Percentiles rank a stretch among this genome's conserved stretches.
Conservation (phyloP, 2,888 invertebrate genomes). For the Loripinus fragilis region DNA sequence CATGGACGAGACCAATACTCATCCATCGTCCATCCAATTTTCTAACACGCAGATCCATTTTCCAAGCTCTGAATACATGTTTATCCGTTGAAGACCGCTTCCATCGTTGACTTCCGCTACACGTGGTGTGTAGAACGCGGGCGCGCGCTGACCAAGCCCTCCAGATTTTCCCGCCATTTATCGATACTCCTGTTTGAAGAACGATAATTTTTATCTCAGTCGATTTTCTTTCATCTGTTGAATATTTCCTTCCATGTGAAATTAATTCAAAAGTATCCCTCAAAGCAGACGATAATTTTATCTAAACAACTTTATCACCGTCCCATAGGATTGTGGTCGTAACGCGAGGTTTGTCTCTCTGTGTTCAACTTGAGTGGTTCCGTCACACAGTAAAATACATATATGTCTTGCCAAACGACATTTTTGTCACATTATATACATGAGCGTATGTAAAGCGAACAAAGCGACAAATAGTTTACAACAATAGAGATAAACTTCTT, state of each 20-base stretch:
- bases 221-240: neutral
- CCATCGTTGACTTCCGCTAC: neutral
- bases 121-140: constrained; percentile 11
- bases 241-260: constrained; percentile 1
- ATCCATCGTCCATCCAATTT: constrained; percentile 53
- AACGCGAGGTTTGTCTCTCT: neutral
- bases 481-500: neutral
- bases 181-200: constrained; percentile 11
- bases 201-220: neutral
- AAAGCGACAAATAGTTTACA: constrained; percentile 1
- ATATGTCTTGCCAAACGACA: constrained; percentile 9
- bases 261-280: neutral
- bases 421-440: constrained; percentile 11
- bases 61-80: constrained; percentile 10
- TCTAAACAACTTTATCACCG: neutral
- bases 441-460: neutral
- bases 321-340: neutral
- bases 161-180: neutral
- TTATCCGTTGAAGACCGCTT: neutral
- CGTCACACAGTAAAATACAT: constrained; percentile 2
- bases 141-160: constrained; percentile 2
- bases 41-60: neutral
- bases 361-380: constrained; percentile 16
- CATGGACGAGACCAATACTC: constrained; percentile 62
- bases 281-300: neutral